Evolutionary conservation across 2,888 invertebrate genomes (phyloP), one percentile per base, ranked within the genome.

Genomic region (Lepidocyrtinus sp.): DNA sequence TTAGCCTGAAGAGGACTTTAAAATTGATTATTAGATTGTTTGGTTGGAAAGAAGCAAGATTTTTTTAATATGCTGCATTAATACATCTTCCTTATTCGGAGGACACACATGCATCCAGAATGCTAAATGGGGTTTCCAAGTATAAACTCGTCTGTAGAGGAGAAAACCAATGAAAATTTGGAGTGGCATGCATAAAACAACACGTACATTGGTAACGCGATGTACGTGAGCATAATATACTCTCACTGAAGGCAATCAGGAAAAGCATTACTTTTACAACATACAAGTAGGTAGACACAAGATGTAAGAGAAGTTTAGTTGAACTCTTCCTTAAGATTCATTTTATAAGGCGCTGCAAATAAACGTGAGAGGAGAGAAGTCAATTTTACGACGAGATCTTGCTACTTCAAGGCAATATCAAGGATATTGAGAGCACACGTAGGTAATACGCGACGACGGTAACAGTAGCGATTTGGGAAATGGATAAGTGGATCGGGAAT

Each of bases 401-500:
- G 76, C 46, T 59, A 59, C 36, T 72, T 77, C 50, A 46, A 72
- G 65, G 72, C 36, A 46, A 59, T 71, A 64, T 75, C 24, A 26
- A 64, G 25, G 25, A 27, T 22, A 24, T 64, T 24, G 64, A 64
- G 27, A 15, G 25, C 12, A 12, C 7, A 1, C 27, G 5, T 25
- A 63, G 50, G 62, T 75, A 75, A 67, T 77, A 65, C 22, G 62
- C 25, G 62, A 25, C 62, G 62, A 25, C 59, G 72, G 72, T 73
- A 67, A 78, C 72, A 73, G 12, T 71, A 62, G 72, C 68, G 68
- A 78, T 78, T 78, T 78, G 78, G 73, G 78, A 78, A 78, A 78
- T 73, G 73, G 78, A 62, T 78, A 78, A 78, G 62, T 78, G 73
- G 78, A 78, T 78, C 72, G 73, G 77, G 77, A 77, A 77, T 77